Percentiles rank a stretch among this genome's conserved stretches.
Evolutionary conservation across 2,888 invertebrate genomes (phyloP).

Genomic region (Smittia aterrima): DNA sequence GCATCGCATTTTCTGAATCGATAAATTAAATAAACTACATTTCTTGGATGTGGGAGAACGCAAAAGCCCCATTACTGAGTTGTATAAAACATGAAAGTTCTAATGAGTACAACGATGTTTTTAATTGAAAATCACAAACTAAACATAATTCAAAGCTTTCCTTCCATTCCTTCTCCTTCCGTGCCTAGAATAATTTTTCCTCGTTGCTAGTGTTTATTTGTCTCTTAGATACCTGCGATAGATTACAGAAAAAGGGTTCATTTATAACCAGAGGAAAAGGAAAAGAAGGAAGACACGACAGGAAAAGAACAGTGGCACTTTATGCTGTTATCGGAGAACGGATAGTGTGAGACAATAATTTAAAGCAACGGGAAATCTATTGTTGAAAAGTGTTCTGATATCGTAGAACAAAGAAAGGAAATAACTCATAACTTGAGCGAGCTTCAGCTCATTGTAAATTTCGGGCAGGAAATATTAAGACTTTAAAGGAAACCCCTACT

Average conservation of each 20-base stretch:
- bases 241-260: background rate
- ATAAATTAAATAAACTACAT: background rate
- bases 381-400: slow-evolving; percentile 19
- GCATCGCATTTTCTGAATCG: background rate
- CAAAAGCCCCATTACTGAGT: background rate
- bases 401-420: slow-evolving; percentile 3
- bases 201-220: too few species aligned
- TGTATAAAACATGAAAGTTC: background rate
- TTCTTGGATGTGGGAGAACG: background rate
- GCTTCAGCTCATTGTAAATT: background rate
- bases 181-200: too few species aligned
- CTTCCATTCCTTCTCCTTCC: background rate
- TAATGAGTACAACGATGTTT: background rate
- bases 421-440: background rate
- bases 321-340: slow-evolving; percentile 17
- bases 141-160: background rate
- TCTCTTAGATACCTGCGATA: slow-evolving; percentile 20
- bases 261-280: background rate
- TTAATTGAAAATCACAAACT: background rate
- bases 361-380: slow-evolving; percentile 35
- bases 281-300: background rate
- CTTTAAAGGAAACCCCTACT: too few species aligned
- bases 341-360: slow-evolving; percentile 37
- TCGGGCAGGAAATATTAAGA: background rate
- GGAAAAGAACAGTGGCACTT: slow-evolving; percentile 33